Conservation (phyloP, 2,113 vertebrate genomes). For the Callorhinus ursinus region DNA sequence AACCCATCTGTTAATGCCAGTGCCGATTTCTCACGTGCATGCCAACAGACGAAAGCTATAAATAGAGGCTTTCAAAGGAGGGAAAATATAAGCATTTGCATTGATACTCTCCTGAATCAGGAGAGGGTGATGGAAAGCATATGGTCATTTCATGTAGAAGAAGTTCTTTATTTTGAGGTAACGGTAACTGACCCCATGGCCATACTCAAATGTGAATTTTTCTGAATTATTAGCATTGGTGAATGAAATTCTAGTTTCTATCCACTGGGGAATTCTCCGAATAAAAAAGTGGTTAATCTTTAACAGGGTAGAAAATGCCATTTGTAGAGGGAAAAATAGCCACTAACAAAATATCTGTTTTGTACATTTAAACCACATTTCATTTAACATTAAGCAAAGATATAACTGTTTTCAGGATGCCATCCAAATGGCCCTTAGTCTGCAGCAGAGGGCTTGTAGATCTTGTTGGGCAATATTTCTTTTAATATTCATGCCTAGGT, state of each 20-base stretch:
- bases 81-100: neutral
- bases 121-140: neutral
- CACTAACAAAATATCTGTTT: neutral
- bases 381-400: neutral
- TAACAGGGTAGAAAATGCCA: neutral
- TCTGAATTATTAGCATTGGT: neutral
- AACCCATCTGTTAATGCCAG: neutral
- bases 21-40: neutral
- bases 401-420: neutral
- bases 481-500: neutral
- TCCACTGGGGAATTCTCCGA: neutral
- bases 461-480: neutral
- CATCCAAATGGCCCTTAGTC: neutral
- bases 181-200: neutral
- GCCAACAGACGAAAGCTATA: neutral
- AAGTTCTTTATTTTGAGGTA: neutral
- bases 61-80: neutral
- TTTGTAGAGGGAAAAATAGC: neutral
- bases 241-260: neutral
- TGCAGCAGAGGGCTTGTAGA: neutral
- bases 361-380: neutral
- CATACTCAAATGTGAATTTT: neutral
- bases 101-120: neutral
- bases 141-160: neutral
- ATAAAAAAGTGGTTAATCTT: neutral